Evolutionary conservation across 2,797 vertebrate species (phyloP), one percentile per base, ranked within the genome.

Genomic region (Spea hammondii): DNA sequence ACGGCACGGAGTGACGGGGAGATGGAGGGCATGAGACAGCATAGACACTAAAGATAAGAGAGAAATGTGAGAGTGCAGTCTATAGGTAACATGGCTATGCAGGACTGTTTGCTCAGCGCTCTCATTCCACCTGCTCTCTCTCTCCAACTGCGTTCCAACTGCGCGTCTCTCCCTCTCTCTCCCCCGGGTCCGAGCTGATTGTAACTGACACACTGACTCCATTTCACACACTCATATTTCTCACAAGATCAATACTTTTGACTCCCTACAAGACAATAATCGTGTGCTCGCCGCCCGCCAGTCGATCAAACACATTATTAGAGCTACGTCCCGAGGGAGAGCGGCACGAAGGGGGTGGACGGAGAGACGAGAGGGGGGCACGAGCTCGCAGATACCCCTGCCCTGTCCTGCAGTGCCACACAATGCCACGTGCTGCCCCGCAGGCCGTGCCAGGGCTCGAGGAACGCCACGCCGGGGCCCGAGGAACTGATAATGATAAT

Each of bases 201-300:
- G 94, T 95, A 96, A 95, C 95, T 96, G 95, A 97, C 95, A 95
- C 93, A 93, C 92, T 92, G 92, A 93, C 94, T 94, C 94, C 93
- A 95, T 95, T 93, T 92, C 88, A 91, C 92, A 88, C 90, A 91
- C 94, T 96, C 95, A 97, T 97, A 96, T 96, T 97, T 97, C 95
- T 96, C 93, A 88, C 94, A 90, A 90, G 95, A 96, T 96, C 95
- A 94, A 97, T 97, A 95, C 94, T 92, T 95, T 95, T 96, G 95
- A 97, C 95, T 97, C 94, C 94, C 94, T 93, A 96, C 95, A 96
- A 95, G 94, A 96, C 95, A 96, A 96, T 96, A 97, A 96, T 96
- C 94, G 93, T 94, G 89, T 90, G 90, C 90, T 90, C 89, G 88
- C 89, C 85, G 93, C 93, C 92, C 91, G 93, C 84, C 85, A 91